Evolutionary conservation across 2,113 vertebrate genomes (phyloP), one percentile per base, ranked within the genome.

Genomic region (Stigmatopora argus): DNA sequence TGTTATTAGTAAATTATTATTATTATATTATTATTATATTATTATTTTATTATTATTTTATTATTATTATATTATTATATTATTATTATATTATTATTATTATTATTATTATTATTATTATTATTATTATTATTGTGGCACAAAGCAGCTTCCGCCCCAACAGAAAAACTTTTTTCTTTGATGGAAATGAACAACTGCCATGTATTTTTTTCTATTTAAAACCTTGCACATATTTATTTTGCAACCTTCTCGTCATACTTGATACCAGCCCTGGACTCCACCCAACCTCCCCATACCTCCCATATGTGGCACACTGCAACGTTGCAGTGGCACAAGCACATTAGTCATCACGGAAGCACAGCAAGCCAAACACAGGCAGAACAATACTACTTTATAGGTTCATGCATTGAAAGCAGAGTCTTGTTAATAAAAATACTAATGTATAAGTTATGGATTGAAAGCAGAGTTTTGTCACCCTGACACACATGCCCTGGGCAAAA

Each of bases 311-410:
- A 74, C 74, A 80, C 59, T 45, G 59, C 79, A 79, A 73, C 72
- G 66, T 78, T 81, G 81, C 74, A 78, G 80, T 75, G 82, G 80
- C 77, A 86, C 71, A 70, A 76, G 69, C 69, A 82, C 78, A 87
- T 90, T 88, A 86, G 78, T 90, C 86, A 90, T 80, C 71, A 71
- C 70, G 67, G 71, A 83, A 82, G 67, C 64, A 75, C 78, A 78
- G 85, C 81, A 81, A 78, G 78, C 53, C 77, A 80, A 73, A 66
- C 78, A 67, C 76, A 68, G 68, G 68, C 52, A 67, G 65, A 62
- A 45, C 31, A 35, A 34, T 34, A 67, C 60, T 64, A 65, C 62
- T 72, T 64, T 67, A 64, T 62, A 65, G 48, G 62, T 67, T 74
- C 74, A 83, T 61, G 41, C 13, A 4, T 56, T 67, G 71, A 80